Base-by-base conservation (phyloP, 2,888 invertebrate genomes). In the Sycophila texana region DNA sequence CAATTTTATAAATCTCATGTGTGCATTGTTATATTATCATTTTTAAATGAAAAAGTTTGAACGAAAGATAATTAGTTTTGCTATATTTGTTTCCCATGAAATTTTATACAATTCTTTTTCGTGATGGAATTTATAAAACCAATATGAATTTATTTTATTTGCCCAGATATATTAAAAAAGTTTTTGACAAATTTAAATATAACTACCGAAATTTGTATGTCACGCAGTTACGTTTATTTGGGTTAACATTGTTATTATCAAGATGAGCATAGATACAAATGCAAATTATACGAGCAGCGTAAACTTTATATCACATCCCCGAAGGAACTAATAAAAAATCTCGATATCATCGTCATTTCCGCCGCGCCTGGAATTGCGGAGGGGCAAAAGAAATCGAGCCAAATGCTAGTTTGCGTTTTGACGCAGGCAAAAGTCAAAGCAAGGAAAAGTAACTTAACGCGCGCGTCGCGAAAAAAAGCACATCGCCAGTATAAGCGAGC, bases 281-380 rank as follows among this genome's bases (percentile, higher is more conserved):
- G 39, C 10, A 39, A 39, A 39, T 39, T 39, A 39, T 7, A 0
- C n/a, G n/a, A 20, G 14, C 53, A 12, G n/a, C 26, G 51, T 5
- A 13, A n/a, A n/a, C 12, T 3, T 7, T 73, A 26, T 72, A 10
- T 30, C 26, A 20, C 20, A 1, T 4, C 60, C 12, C 0, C 14
- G 20, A 53, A 60, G 10, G 39, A 73, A 73, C 18, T 63, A 63
- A 73, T 73, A 61, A 73, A 73, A 39, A 39, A 73, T 20, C 61
- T 63, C 61, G 61, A 61, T 73, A 53, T 60, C 22, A 60, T 71
- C 60, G 18, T 71, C 12, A 18, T 39, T 70, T 30, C 18, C 67
- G 30, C 0, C 10, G 55, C 55, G 18, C 14, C 53, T 7, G 30
- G 63, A 70, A 39, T 55, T 14, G 4, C 12, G 20, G 30, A 2